Conservation (phyloP, 2,888 invertebrate genomes). For the Strigamia transsilvanica region DNA sequence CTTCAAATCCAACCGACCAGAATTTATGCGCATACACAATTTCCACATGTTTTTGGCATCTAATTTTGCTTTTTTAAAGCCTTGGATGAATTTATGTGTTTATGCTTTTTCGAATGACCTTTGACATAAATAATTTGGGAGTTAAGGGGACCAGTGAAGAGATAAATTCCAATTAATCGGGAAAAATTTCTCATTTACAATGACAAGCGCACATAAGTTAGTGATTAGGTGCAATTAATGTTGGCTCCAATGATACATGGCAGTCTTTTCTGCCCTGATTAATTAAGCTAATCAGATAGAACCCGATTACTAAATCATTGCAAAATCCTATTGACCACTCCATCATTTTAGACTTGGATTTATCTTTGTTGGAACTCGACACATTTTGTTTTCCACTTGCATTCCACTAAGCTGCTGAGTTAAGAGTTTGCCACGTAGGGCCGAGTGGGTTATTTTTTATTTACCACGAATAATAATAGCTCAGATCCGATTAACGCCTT, state of each 20-base stretch:
- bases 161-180: slow-evolving; percentile 24
- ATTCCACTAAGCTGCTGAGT: not conserved
- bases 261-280: slow-evolving; percentile 31
- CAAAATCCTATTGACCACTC: slow-evolving; percentile 37
- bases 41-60: slow-evolving; percentile 31
- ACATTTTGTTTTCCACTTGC: slow-evolving; percentile 15
- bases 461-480: not conserved
- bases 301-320: slow-evolving; percentile 33
- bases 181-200: slow-evolving; percentile 1
- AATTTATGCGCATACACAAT: slow-evolving; percentile 23
- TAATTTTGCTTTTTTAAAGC: not conserved
- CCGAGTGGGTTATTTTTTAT: slow-evolving; percentile 29
- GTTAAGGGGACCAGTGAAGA: not conserved
- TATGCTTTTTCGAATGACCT: not conserved
- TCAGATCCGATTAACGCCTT: slow-evolving; percentile 52
- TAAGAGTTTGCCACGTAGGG: not conserved
- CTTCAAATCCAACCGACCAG: slow-evolving; percentile 24
- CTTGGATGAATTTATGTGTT: not conserved
- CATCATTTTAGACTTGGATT: slow-evolving; percentile 40
- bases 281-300: slow-evolving; percentile 20
- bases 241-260: slow-evolving; percentile 17
- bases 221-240: slow-evolving; percentile 29
- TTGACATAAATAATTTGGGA: not conserved
- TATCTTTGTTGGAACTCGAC: slow-evolving; percentile 17
- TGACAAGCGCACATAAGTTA: not conserved